Base-by-base conservation (phyloP, 2,113 vertebrate genomes). In the Nibea albiflora region DNA sequence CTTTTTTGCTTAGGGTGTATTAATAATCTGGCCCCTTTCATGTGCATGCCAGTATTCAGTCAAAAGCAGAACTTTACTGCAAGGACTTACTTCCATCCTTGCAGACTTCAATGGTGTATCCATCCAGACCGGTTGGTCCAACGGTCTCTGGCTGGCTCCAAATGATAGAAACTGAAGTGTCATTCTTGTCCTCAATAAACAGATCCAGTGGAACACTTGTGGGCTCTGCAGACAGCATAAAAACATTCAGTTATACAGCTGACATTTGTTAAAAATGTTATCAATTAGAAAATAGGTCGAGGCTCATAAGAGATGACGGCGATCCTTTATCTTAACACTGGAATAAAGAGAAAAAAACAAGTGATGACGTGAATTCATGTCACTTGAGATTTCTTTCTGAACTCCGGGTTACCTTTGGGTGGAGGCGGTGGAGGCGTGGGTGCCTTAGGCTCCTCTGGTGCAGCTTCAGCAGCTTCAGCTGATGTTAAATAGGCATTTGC, bases 61-160 rank as follows among this genome's bases (percentile, higher is more conserved):
- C 49, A 24, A 50, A 52, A 49, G 50, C 10, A 62, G 54, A 69
- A 60, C 20, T 39, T 39, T 7, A 9, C 35, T 39, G 35, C 8
- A 39, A 10, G 65, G 24, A 91, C 97, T 93, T 95, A 99, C 97
- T 96, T 96, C 97, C 97, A 53, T 98, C 96, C 91, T 95, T 95
- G 94, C 95, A 91, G 86, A 95, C 76, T 85, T 99, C 97, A 90
- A 99, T 92, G 60, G 92, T 17, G 8, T 98, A 99, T 84, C 98
- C 98, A 75, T 97, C 96, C 73, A 98, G 88, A 24, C 94, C 95
- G 0, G 90, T 62, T 6, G 3, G 31, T 47, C 97, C 97, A 0
- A 91, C 88, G n/a, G 61, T 92, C 87, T 96, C 96, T 0, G 97
- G 97, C 63, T 96, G 94, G 86, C 96, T 98, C 98, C 98, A 99